Base-by-base conservation (phyloP, 2,797 vertebrate genomes). In the Apogon talboti region DNA sequence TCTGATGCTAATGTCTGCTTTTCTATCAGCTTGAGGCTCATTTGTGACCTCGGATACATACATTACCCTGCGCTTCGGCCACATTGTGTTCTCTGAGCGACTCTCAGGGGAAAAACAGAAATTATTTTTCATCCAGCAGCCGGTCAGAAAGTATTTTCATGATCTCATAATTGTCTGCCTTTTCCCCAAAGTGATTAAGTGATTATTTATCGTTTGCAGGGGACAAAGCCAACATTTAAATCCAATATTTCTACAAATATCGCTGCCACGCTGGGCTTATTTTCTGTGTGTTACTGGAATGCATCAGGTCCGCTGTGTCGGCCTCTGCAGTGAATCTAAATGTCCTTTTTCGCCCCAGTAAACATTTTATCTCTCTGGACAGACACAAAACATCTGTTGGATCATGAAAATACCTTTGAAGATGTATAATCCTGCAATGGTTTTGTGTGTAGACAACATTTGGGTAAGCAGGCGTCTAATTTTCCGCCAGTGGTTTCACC, bases 101-200 rank as follows among this genome's bases (percentile, higher is more conserved):
- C 47, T 30, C 33, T 47, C 3, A 1, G 7, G 18, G 11, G 9
- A 3, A 53, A 63, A 24, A 63, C 35, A 2, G 14, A 52, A 24
- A 18, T 45, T 18, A 38, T n/a, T 16, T 44, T 44, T 61, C 54
- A 67, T 54, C 21, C 50, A 61, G 43, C 53, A 40, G 33, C 70
- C 41, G 51, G 51, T 52, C 9, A 2, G 55, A 57, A 70, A 45
- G 40, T 33, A 35, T 46, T 57, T 47, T 41, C 24, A 6, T 30
- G 16, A 52, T 66, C 33, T 54, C 38, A 49, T 33, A 66, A 52
- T 11, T 44, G 9, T 66, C 55, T 33, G 44, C 58, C 44, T 35
- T 68, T 58, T 64, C 62, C 47, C 19, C 7, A 1, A 16, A 30
- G 50, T 46, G 71, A 66, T 62, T 62, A 74, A 56, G n/a, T n/a